Percentiles rank a stretch among this genome's conserved stretches.
Evolutionary conservation across 1,140 invertebrate genomes (phyloP).

Genomic region (Eriocheir sinensis): DNA sequence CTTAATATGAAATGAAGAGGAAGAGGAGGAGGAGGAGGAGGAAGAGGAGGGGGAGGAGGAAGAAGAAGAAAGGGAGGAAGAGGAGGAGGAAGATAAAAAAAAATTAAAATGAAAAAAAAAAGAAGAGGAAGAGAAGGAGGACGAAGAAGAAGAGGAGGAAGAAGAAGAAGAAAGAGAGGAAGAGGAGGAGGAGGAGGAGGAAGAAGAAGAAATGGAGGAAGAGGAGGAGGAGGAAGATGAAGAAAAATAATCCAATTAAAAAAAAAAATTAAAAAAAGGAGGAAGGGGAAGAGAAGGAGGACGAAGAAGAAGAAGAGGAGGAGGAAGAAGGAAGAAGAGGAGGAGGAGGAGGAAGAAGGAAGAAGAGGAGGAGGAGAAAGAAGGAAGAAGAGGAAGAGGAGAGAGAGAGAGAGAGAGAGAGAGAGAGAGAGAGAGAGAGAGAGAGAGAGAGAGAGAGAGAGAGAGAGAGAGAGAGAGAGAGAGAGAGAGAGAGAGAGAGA

Average conservation of each 20-base stretch:
- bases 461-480: constrained; percentile 31
- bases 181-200: neutral
- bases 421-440: neutral
- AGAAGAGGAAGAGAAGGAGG: neutral
- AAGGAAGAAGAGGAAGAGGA: neutral
- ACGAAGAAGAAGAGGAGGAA: neutral
- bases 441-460: constrained; percentile 45
- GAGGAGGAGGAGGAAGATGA: neutral
- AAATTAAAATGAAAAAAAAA: neutral
- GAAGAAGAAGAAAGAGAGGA: neutral
- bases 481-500: too few species aligned
- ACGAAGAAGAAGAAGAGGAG: neutral
- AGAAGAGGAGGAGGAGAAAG: neutral
- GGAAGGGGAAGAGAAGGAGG: constrained; percentile 2
- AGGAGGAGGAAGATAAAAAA: neutral
- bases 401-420: neutral
- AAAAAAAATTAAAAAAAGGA: neutral
- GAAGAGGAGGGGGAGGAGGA: neutral
- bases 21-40: constrained; percentile 15
- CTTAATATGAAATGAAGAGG: neutral
- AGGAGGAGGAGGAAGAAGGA: neutral
- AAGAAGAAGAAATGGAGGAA: neutral
- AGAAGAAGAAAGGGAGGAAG: neutral
- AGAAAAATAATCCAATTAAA: neutral
- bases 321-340: neutral